Base-by-base conservation (phyloP, 2,113 vertebrate genomes). In the Girardinichthys multiradiatus region DNA sequence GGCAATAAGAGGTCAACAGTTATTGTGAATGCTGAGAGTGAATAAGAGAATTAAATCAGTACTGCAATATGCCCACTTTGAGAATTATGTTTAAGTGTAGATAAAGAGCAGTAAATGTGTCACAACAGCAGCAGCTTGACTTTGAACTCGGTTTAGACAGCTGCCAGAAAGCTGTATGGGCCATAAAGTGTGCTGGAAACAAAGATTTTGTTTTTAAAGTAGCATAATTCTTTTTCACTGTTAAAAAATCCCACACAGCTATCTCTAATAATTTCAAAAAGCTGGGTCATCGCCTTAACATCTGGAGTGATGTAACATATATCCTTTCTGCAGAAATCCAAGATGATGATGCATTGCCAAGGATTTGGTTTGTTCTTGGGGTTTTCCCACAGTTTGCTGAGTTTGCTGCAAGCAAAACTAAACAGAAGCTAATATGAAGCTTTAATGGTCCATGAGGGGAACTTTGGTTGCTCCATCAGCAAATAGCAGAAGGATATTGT, bases 1-100 rank as follows among this genome's bases (percentile, higher is more conserved):
- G 84, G 82, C 80, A 69, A 57, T 54, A 72, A 67, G 29, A 74
- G 67, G 70, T 80, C 81, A 80, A 84, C 85, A 85, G 75, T 71
- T 69, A 90, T 87, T 83, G 81, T 72, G 80, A 87, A 90, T 77
- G 86, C 57, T 29, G 65, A 29, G 72, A 76, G 27, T 72, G 69
- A 81, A 89, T 86, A 64, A 69, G 83, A 80, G 91, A 87, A 82
- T 91, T 83, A 87, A 89, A 82, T 92, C 89, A 92, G 68, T 72
- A 64, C 39, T 69, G 26, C 58, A 62, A 64, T 77, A 70, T 68
- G 82, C 76, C 89, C 85, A 74, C 30, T 74, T 54, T 61, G 76
- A 86, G 82, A 87, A 75, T 89, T 80, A 87, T 76, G 72, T 87
- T 87, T 80, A 81, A 64, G 78, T 69, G 74, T 76, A 45, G 73